Evolutionary conservation across 2,888 invertebrate species (phyloP).

Genomic region (Resseliella maxima): DNA sequence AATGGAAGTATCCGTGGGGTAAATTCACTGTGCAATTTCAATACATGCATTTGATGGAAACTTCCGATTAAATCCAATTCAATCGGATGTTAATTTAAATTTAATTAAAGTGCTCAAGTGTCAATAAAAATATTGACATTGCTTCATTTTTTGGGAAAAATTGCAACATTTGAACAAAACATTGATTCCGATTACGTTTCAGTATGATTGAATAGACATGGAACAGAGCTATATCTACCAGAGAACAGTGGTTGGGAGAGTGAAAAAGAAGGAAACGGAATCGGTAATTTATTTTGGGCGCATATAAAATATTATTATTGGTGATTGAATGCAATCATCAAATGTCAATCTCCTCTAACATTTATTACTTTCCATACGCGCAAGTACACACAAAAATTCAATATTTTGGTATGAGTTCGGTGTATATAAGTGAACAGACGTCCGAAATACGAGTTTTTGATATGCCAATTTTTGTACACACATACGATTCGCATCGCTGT

Average conservation of each 20-base stretch:
- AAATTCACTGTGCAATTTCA: not conserved
- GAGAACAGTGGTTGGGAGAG: not conserved
- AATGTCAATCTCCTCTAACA: slow-evolving; percentile 21
- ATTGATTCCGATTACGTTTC: not conserved
- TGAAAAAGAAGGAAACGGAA: not conserved
- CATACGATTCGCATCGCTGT: not conserved
- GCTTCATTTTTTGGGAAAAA: not conserved
- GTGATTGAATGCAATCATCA: slow-evolving; percentile 53
- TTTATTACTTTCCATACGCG: not conserved
- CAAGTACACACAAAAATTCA: not conserved
- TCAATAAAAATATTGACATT: not conserved
- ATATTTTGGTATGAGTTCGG: not conserved
- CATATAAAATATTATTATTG: slow-evolving; percentile 52
- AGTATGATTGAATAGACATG: not conserved
- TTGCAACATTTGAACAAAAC: slow-evolving; percentile 4
- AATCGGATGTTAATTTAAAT: slow-evolving; percentile 13
- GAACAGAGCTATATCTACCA: too few species aligned
- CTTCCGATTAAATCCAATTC: not conserved
- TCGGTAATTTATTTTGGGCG: not conserved
- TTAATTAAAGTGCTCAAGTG: not conserved
- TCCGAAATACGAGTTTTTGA: not conserved
- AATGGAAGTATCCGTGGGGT: not conserved
- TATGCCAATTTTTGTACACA: slow-evolving; percentile 9
- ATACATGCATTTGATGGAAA: not conserved
- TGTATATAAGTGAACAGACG: not conserved